Evolutionary conservation across 2,797 vertebrate species (phyloP).

Genomic region (Botia almorhae): DNA sequence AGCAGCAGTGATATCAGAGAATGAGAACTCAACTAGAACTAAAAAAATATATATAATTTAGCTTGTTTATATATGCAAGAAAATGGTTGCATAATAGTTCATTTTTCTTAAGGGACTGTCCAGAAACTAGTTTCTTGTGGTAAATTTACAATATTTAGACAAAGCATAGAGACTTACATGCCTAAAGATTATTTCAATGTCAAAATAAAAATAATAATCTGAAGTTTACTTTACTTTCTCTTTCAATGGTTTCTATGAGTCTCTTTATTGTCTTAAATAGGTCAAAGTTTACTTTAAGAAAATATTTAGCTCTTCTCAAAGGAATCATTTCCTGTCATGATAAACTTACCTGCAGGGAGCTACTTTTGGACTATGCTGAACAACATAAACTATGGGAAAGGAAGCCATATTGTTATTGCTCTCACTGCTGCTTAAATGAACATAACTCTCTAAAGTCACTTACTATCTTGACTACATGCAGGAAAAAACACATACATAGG

Average conservation of each 20-base stretch:
- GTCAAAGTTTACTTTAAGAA: background rate
- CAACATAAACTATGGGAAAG: background rate
- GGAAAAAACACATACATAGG: no score
- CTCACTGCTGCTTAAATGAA: slow-evolving; percentile 11
- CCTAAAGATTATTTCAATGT: no score
- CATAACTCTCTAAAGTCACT: background rate
- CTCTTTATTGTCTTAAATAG: background rate
- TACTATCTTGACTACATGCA: slow-evolving; percentile 5
- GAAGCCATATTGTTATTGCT: background rate
- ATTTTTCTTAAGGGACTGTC: slow-evolving; percentile 21
- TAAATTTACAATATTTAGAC: background rate
- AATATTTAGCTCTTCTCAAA: slow-evolving; percentile 16
- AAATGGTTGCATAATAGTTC: slow-evolving; percentile 14
- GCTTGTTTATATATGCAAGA: slow-evolving; percentile 14
- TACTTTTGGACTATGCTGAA: background rate
- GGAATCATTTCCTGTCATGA: slow-evolving; percentile 44
- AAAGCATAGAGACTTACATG: background rate
- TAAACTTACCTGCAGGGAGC: slow-evolving; percentile 20
- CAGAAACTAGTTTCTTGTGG: background rate
- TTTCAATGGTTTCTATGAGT: no score
- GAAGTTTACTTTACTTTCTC: no score
- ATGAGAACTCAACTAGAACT: background rate
- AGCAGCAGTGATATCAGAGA: slow-evolving; percentile 12
- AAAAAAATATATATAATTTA: background rate
- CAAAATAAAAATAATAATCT: no score